These are phyloP conservation scores for Orchestia grillus DNA, from an alignment of 1,140 invertebrate species.

Conservation along the genomic window DNA sequence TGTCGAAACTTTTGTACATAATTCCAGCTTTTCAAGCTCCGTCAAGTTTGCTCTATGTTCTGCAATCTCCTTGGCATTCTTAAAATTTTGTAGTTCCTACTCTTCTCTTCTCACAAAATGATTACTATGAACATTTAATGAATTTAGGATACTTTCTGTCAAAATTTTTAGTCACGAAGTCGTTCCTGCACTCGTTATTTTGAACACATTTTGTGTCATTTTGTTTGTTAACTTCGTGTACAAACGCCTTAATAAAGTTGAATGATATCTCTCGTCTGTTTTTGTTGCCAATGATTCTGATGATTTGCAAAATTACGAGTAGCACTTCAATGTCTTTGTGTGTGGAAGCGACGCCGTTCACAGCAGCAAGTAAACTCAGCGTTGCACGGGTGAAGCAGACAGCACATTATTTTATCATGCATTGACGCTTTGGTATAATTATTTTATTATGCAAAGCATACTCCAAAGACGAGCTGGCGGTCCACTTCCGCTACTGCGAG, in stretches of 20 bases:
- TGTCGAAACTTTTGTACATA: constrained; percentile 22
- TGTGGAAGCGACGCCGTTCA: background rate
- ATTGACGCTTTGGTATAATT: background rate
- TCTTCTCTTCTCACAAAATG: background rate
- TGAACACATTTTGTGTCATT: background rate
- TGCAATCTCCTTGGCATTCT: background rate
- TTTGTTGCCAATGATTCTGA: background rate
- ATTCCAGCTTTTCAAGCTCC: background rate
- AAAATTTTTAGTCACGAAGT: background rate
- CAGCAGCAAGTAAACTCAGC: background rate
- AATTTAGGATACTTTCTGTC: background rate
- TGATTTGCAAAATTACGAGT: background rate
- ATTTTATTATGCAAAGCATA: too few species aligned
- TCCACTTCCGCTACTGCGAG: background rate
- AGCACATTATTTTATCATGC: background rate
- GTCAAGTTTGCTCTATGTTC: background rate
- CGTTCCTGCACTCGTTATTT: background rate
- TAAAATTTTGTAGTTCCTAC: background rate
- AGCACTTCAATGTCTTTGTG: background rate
- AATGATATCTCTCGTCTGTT: background rate
- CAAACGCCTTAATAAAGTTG: constrained; percentile 18
- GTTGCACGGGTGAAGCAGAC: background rate
- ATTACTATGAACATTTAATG: background rate
- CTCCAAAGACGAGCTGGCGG: background rate
- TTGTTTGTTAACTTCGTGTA: background rate